phyloP scores from a whole-genome alignment of 2,888 invertebrate species.

The Patella pellucida region DNA sequence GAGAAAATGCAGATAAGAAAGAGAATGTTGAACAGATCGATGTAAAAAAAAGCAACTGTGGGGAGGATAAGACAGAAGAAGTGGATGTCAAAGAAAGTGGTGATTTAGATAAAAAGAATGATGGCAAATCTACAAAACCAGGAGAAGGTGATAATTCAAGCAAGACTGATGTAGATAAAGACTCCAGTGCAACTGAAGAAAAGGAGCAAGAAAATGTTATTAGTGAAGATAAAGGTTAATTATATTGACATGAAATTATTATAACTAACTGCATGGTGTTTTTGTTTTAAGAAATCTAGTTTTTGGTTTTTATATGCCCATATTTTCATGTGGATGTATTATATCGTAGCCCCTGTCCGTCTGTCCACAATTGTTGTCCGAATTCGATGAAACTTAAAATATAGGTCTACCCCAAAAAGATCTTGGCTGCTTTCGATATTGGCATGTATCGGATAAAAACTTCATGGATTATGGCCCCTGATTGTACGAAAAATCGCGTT shows the following conservation, averaged over 20 bases:
- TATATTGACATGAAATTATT: neutral
- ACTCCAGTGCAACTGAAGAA: neutral
- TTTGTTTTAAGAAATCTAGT: too few species aligned
- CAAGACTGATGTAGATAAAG: neutral
- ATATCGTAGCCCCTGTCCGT: too few species aligned
- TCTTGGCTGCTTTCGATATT: too few species aligned
- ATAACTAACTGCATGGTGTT: constrained; percentile 6
- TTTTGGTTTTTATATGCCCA: too few species aligned
- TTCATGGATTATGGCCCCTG: too few species aligned
- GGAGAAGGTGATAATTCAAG: neutral
- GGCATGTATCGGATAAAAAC: too few species aligned
- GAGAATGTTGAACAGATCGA: constrained; percentile 3
- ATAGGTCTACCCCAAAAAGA: too few species aligned
- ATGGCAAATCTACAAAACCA: neutral
- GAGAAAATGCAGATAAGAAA: neutral
- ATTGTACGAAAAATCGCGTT: too few species aligned
- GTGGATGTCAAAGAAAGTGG: neutral
- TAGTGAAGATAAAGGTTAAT: constrained; percentile 29
- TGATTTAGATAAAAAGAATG: neutral
- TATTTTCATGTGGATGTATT: too few species aligned
- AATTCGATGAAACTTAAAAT: too few species aligned
- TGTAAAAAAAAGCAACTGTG: neutral
- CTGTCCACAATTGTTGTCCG: too few species aligned
- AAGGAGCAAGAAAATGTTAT: neutral
- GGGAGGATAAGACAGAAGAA: neutral